phyloP scores from a whole-genome alignment of 2,113 vertebrate genomes.

The Thermophis baileyi region DNA sequence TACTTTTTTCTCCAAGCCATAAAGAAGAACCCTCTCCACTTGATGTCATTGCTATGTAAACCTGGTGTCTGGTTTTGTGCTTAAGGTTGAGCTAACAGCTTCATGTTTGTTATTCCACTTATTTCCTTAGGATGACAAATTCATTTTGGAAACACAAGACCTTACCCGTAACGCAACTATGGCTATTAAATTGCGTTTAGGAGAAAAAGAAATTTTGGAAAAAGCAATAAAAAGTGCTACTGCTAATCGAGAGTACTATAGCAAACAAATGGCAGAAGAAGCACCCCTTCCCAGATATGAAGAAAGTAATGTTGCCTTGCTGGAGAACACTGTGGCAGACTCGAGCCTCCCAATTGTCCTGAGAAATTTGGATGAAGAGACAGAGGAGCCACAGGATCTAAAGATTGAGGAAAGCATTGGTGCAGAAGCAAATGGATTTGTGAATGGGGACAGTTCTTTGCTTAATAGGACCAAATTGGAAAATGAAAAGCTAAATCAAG shows the following conservation, averaged over 20 bases:
- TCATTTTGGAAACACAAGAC: constrained; percentile 76
- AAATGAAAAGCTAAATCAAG: constrained; percentile 55
- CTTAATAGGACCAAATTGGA: constrained; percentile 70
- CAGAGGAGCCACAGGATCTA: constrained; percentile 68
- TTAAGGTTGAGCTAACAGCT: neutral
- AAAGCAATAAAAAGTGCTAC: constrained; percentile 78
- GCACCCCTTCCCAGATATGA: constrained; percentile 79
- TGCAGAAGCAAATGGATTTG: constrained; percentile 65
- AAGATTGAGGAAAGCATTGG: constrained; percentile 66
- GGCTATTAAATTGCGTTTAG: constrained; percentile 87
- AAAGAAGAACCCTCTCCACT: neutral
- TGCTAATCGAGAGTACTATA: constrained; percentile 76
- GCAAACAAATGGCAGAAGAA: constrained; percentile 76
- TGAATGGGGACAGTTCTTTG: constrained; percentile 78
- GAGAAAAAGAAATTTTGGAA: constrained; percentile 94
- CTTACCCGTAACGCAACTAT: constrained; percentile 78
- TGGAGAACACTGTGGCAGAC: constrained; percentile 80
- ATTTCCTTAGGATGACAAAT: constrained; percentile 78
- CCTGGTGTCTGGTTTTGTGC: neutral
- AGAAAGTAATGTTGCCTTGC: constrained; percentile 82
- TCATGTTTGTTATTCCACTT: neutral
- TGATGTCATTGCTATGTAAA: neutral
- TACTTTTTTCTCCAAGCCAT: neutral
- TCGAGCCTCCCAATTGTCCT: constrained; percentile 86
- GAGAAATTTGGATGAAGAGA: constrained; percentile 78